These are phyloP conservation scores for Thamnophis sirtalis DNA, from an alignment of 2,113 vertebrate species.

Conservation along the genomic window DNA sequence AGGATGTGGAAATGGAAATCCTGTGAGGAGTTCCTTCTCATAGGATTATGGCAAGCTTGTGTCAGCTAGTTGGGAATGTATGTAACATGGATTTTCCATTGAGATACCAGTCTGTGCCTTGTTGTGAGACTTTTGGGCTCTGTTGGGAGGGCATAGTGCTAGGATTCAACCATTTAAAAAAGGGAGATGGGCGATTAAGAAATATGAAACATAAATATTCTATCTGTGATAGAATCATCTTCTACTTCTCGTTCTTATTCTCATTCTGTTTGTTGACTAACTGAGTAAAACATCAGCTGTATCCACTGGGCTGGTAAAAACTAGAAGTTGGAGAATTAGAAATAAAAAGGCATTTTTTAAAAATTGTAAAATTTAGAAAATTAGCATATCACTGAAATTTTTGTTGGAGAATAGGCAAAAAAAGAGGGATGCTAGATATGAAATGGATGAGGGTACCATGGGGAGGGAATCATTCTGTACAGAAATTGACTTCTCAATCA, in stretches of 20 bases:
- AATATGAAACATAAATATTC: neutral
- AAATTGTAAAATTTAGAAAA: neutral
- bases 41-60: neutral
- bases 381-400: neutral
- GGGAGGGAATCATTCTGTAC: too few relatives aligned
- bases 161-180: neutral
- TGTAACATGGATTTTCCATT: neutral
- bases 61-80: neutral
- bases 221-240: neutral
- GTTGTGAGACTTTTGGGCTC: neutral
- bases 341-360: too few relatives aligned
- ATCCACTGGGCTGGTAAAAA: neutral
- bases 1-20: neutral
- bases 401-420: neutral
- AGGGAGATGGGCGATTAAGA: neutral
- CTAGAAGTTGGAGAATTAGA: neutral
- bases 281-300: neutral
- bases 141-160: neutral
- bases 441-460: neutral
- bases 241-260: neutral
- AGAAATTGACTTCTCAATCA: too few relatives aligned
- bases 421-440: neutral
- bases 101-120: neutral
- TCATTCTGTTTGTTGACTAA: neutral
- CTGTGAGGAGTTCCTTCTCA: neutral